These are phyloP conservation scores for Prolemur simus DNA, from an alignment of 2,113 vertebrate genomes.

Conservation along the genomic window DNA sequence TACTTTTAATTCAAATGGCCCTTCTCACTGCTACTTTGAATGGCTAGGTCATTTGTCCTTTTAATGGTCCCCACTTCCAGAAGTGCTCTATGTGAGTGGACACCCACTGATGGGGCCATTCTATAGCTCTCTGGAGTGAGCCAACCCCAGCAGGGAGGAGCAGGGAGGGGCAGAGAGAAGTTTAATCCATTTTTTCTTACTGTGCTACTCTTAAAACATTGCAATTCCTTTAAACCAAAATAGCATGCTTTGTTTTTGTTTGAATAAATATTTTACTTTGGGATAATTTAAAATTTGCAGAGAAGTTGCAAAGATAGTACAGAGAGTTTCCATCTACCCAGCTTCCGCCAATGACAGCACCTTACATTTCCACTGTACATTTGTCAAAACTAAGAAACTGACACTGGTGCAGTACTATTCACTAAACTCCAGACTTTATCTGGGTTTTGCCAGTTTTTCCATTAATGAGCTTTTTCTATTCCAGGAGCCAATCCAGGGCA, in stretches of 20 bases:
- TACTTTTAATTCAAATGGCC: background rate
- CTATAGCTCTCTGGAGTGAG: background rate
- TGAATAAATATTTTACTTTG: conserved; percentile 1
- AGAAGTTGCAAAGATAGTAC: background rate
- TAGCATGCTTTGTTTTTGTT: background rate
- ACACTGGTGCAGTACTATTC: background rate
- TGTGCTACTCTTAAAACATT: background rate
- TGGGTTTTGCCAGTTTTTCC: background rate
- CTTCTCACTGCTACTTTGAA: background rate
- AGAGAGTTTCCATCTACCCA: background rate
- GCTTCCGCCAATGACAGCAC: background rate
- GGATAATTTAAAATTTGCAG: background rate
- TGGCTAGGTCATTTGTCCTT: background rate
- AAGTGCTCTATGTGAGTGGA: background rate
- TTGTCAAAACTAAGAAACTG: background rate
- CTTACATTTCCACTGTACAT: background rate
- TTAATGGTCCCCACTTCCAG: background rate
- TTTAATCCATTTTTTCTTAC: background rate
- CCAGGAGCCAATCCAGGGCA: background rate
- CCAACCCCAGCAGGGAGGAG: background rate
- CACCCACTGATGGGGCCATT: background rate
- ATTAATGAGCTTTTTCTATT: background rate
- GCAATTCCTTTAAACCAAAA: background rate
- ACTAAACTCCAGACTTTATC: background rate
- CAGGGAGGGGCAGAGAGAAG: background rate